Base-by-base conservation (phyloP, 2,888 invertebrate genomes). In the Lingula anatina region DNA sequence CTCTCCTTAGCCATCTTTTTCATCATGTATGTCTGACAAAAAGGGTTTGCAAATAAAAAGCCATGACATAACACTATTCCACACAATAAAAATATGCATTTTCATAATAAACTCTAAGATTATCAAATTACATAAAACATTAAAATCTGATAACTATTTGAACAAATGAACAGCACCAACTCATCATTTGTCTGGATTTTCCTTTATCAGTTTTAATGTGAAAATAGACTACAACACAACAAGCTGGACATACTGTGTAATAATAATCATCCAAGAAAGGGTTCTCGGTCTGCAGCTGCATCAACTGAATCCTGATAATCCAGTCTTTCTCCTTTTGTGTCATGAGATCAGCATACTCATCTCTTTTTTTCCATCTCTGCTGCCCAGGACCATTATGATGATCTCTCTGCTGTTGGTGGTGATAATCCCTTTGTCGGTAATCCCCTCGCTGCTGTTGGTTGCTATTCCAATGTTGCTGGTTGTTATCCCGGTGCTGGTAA, bases 221-320 rank as follows among this genome's bases (percentile, higher is more conserved):
- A n/a, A n/a, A n/a, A n/a, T n/a, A n/a, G n/a, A n/a, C n/a, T n/a
- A n/a, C n/a, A n/a, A n/a, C n/a, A n/a, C n/a, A n/a, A n/a, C n/a
- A n/a, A n/a, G n/a, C n/a, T n/a, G n/a, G 21, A 76, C 82, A 79
- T 65, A 90, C 93, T 38, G 91, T 91, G 69, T 89, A 96, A 71
- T 99, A 99, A 75, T 90, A 99, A 77, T 99, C 99, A 72, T 97
- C 95, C 64, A 93, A 86, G 75, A 92, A 93, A 0, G 97, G 96
- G 53, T 95, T 92, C 46, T 91, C 93, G 0, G 92, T 91, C 70
- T 93, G 91, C 1, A 96, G 81, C 71, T 96, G 96, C 53, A 94
- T 77, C 73, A 94, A 81, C 75, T 97, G 97, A 61, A 99, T 96
- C 72, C 92, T 93, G 57, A 94, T 85, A 12, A 99, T 81, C 93